Evolutionary conservation across 2,888 invertebrate genomes (phyloP).

Genomic region (Agrotis exclamationis): DNA sequence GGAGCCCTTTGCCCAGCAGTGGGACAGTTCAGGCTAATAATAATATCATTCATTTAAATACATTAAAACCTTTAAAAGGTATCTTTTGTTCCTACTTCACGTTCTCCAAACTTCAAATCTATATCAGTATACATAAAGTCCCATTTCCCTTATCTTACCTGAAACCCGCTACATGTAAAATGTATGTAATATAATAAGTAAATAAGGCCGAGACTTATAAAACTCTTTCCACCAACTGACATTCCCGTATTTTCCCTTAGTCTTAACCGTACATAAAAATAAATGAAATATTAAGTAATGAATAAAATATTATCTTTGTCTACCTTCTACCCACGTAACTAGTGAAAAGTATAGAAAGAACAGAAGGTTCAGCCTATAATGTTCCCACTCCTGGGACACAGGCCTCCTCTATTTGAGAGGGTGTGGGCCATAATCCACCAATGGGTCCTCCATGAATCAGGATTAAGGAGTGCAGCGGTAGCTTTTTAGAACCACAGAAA

Average conservation of each 20-base stretch:
- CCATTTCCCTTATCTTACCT: slow-evolving; percentile 7
- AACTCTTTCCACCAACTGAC: slow-evolving; percentile 29
- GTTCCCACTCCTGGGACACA: no score
- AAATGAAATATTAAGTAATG: slow-evolving; percentile 58
- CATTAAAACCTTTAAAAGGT: no score
- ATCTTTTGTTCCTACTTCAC: fast-evolving
- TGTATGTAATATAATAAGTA: slow-evolving; percentile 36
- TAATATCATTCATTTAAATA: slow-evolving; percentile 2
- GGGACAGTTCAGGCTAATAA: no score
- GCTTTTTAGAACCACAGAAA: no score
- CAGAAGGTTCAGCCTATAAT: slow-evolving; percentile 25
- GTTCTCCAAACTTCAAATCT: background rate
- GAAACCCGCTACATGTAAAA: slow-evolving; percentile 14
- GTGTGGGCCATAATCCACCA: no score
- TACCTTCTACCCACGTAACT: slow-evolving; percentile 11
- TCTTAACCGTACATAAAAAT: slow-evolving; percentile 47
- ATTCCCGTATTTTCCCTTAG: slow-evolving; percentile 25
- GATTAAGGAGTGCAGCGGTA: no score
- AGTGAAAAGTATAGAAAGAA: background rate
- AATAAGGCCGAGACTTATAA: slow-evolving; percentile 40
- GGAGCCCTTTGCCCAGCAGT: no score
- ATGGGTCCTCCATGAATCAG: no score
- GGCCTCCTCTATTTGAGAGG: no score
- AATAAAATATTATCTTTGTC: slow-evolving; percentile 57
- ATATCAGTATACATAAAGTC: background rate